Evolutionary conservation across 2,888 invertebrate genomes (phyloP), one percentile per base, ranked within the genome.

Genomic region (Didymodactylos carnosus): DNA sequence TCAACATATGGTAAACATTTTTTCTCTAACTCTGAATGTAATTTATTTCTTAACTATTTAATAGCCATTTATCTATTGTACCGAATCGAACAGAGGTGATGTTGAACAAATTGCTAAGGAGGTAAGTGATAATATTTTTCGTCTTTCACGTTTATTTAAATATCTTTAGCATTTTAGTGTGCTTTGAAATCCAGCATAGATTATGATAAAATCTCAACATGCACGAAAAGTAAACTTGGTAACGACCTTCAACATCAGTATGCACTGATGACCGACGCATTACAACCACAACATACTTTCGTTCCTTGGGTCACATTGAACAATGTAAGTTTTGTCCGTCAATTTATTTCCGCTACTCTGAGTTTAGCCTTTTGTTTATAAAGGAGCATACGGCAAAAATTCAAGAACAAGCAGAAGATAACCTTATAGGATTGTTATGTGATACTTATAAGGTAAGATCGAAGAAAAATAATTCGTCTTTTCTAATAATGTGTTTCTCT

Each of bases 291-390:
- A 0, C 81, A 81, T 75, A 69, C 77, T 70, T 82, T 79, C 77
- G 82, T 82, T 11, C 82, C 82, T 16, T 82, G 82, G 82, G 78
- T 82, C 40, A 80, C 80, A 10, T 75, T 82, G 0, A 81, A 82
- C 77, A 82, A 81, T 76, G 81, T 82, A 73, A 76, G 78, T 53
- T n/a, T 39, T 39, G 14, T 25, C 19, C 23, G n/a, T n/a, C n/a
- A n/a, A n/a, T n/a, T n/a, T n/a, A n/a, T n/a, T n/a, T n/a, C n/a
- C n/a, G n/a, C n/a, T n/a, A n/a, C n/a, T n/a, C n/a, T n/a, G n/a
- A n/a, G n/a, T n/a, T 7, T 53, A 4, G 25, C 5, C 41, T 43
- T 14, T 62, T 11, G 40, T 29, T 49, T 53, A 41, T 16, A 35
- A n/a, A n/a, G n/a, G n/a, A n/a, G 8, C 80, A 81, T 73, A 80